Evolutionary conservation across 1,140 invertebrate species (phyloP), one percentile per base, ranked within the genome.

Genomic region (Colletes gigas): DNA sequence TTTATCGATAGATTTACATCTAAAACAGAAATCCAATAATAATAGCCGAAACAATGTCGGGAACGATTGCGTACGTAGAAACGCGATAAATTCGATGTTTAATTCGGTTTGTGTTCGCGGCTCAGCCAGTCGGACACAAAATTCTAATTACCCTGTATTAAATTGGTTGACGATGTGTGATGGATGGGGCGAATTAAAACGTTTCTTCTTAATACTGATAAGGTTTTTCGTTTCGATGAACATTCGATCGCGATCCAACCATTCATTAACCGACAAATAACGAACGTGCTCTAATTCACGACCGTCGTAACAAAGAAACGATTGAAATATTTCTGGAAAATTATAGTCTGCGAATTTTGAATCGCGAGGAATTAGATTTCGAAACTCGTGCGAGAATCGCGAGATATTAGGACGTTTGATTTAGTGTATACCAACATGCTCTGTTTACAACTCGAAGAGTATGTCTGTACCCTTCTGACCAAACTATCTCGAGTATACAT

Each of bases 141-240:
- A n/a, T 52, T 41, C 41, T 68, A 76, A 76, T 60, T 76, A 1
- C 47, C 21, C n/a, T 30, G 54, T 10, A 59, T 67, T 59, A 67
- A 65, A 65, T 47, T 71, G 71, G 57, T 47, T 12, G 39, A n/a
- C 47, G 30, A 44, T 41, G 14, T 12, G 9, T 78, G 67, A 78
- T 78, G 3, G 66, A 70, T 70, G 21, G 19, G 7, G 1, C 10
- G 52, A 74, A 59, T 80, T 74, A 65, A 79, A 73, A 66, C 12
- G 21, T 55, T 65, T 59, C 47, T 15, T 10, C 7, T 5, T 55
- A 66, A 30, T 67, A 44, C 39, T 14, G 78, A 80, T 80, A 80
- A 80, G 21, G 6, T 39, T 15, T 6, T 39, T n/a, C 66, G 17
- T 68, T 47, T 3, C 15, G 19, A 41, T 15, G 5, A 3, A 30